phyloP scores from a whole-genome alignment of 1,140 invertebrate species.

The Drosophila novamexicana region DNA sequence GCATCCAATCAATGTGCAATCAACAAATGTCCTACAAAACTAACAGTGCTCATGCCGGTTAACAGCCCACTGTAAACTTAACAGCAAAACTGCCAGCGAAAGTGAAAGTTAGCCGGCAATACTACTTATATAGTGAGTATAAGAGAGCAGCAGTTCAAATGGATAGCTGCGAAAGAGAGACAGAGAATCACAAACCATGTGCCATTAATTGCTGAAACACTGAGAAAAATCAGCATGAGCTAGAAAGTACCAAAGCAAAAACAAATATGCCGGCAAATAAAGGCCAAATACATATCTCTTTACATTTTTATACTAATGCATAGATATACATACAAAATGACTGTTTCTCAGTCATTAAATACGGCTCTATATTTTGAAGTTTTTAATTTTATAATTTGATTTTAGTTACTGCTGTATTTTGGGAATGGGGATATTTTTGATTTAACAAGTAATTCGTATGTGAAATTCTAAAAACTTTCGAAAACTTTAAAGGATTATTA shows the following conservation, averaged over 20 bases:
- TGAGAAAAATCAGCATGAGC: neutral
- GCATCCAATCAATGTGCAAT: constrained; percentile 31
- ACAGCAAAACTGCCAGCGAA: constrained; percentile 13
- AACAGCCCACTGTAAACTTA: constrained; percentile 34
- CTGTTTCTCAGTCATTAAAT: no score
- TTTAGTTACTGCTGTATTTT: no score
- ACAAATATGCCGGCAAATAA: neutral
- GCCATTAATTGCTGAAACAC: neutral
- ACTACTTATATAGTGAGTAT: constrained; percentile 20
- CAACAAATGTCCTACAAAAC: constrained; percentile 41
- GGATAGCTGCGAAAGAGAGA: constrained; percentile 1
- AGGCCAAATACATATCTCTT: neutral
- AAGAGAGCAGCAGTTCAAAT: constrained; percentile 10
- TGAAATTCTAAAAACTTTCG: no score
- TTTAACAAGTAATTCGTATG: no score
- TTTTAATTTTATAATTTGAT: no score
- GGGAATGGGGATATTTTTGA: no score
- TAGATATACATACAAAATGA: no score
- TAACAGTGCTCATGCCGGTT: constrained; percentile 14
- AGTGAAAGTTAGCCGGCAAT: constrained; percentile 45
- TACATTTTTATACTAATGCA: no score
- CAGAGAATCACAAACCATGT: constrained; percentile 10
- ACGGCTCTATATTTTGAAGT: no score
- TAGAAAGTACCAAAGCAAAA: neutral
- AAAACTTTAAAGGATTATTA: no score